Conservation (phyloP, 2,888 invertebrate genomes). For the Cosmia pyralina region DNA sequence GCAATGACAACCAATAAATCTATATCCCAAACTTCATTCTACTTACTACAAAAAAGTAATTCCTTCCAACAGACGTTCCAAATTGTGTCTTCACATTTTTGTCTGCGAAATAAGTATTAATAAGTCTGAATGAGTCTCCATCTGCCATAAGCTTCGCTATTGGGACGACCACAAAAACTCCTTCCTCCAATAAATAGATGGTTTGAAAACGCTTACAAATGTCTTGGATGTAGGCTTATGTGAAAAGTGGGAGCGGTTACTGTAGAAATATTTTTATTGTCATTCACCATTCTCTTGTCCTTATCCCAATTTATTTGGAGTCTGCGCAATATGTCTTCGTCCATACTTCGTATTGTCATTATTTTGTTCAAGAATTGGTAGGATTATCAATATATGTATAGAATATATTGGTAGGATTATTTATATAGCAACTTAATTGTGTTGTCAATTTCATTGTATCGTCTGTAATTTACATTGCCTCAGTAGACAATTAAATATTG, state of each 20-base stretch:
- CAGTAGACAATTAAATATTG: not conserved
- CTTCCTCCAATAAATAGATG: constrained; percentile 68
- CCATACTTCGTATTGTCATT: no score
- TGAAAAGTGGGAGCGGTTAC: constrained; percentile 41
- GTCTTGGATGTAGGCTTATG: constrained; percentile 42
- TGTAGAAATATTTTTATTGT: not conserved
- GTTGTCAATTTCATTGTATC: not conserved
- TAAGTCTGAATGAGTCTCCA: constrained; percentile 58
- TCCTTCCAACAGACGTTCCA: constrained; percentile 45
- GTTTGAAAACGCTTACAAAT: constrained; percentile 65
- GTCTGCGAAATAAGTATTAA: constrained; percentile 59
- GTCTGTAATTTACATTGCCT: not conserved
- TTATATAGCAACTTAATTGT: not conserved
- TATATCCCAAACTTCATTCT: constrained; percentile 20
- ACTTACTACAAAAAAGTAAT: constrained; percentile 54
- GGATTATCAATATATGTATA: not conserved
- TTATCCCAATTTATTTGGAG: not conserved
- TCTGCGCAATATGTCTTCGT: not conserved
- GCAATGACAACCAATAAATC: constrained; percentile 11
- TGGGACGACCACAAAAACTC: constrained; percentile 65
- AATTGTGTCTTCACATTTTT: constrained; percentile 61
- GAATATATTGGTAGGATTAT: not conserved
- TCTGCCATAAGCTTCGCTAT: constrained; percentile 64
- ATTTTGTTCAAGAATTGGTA: not conserved
- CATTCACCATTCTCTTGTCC: not conserved